These are phyloP conservation scores for Eretmochelys imbricata DNA, from an alignment of 2,113 vertebrate genomes.

Conservation along the genomic window DNA sequence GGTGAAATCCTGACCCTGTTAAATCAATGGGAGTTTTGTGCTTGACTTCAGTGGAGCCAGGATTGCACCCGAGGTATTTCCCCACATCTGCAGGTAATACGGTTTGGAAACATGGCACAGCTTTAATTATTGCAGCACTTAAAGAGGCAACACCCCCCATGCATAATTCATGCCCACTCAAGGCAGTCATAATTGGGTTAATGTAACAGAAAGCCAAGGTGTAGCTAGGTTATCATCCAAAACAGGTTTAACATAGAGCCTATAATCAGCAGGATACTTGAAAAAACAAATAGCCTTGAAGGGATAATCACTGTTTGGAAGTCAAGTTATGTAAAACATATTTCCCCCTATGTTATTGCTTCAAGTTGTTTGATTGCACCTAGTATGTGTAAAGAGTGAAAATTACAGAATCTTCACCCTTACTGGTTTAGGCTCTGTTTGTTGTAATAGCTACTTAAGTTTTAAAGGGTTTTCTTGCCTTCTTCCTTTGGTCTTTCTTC, in stretches of 20 bases:
- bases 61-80: background rate
- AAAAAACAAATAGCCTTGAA: constrained; percentile 71
- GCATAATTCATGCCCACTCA: background rate
- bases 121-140: background rate
- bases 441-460: constrained; percentile 63
- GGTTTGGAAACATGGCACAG: background rate
- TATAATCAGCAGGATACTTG: constrained; percentile 75
- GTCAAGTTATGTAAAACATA: constrained; percentile 75
- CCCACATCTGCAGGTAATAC: background rate
- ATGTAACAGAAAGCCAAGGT: constrained; percentile 48
- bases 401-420: constrained; percentile 70
- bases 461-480: constrained; percentile 72
- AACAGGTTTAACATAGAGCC: constrained; percentile 75
- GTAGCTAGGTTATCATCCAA: constrained; percentile 74
- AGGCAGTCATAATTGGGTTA: constrained; percentile 40
- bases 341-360: constrained; percentile 70
- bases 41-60: background rate
- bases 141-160: background rate
- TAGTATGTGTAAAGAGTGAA: constrained; percentile 49
- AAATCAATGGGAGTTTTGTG: background rate
- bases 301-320: constrained; percentile 70
- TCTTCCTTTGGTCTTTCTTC: constrained; percentile 67
- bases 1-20: background rate
- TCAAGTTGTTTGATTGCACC: constrained; percentile 64
- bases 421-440: constrained; percentile 55